Percentiles rank a stretch among this genome's conserved stretches.
phyloP scores from a whole-genome alignment of 2,888 invertebrate genomes.

The Flexamia atlantica region DNA sequence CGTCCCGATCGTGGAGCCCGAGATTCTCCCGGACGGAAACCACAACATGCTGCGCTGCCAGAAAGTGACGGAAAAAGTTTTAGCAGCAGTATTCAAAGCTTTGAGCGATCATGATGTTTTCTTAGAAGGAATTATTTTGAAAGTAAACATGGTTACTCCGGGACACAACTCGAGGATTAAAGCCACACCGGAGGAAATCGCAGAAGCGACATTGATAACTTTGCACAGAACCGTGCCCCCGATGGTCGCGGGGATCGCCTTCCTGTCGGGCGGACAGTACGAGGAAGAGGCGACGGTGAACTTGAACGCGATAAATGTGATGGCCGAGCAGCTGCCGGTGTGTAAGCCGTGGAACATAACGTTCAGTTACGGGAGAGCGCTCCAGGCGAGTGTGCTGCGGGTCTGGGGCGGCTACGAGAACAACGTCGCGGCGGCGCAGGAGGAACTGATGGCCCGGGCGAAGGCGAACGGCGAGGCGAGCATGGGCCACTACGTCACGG shows the following conservation, averaged over 20 bases:
- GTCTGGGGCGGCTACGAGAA: slow-evolving; percentile 78
- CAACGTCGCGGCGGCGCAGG: slow-evolving; percentile 76
- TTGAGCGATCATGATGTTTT: slow-evolving; percentile 81
- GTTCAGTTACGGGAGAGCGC: slow-evolving; percentile 81
- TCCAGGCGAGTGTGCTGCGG: slow-evolving; percentile 77
- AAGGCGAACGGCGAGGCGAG: slow-evolving; percentile 72
- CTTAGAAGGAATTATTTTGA: slow-evolving; percentile 81
- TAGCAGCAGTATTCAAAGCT: slow-evolving; percentile 80
- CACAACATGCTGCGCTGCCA: slow-evolving; percentile 79
- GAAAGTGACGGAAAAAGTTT: slow-evolving; percentile 77
- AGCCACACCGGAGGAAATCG: slow-evolving; percentile 77
- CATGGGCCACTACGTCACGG: slow-evolving; percentile 65
- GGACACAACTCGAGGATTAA: slow-evolving; percentile 77
- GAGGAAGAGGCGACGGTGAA: slow-evolving; percentile 98
- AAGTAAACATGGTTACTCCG: slow-evolving; percentile 83
- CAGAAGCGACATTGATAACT: slow-evolving; percentile 79
- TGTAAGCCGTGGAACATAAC: slow-evolving; percentile 86
- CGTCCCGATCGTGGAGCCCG: slow-evolving; percentile 85
- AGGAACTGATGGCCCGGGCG: slow-evolving; percentile 77
- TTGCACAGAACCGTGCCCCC: slow-evolving; percentile 76
- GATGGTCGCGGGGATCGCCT: slow-evolving; percentile 87
- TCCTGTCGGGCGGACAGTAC: slow-evolving; percentile 99
- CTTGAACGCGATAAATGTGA: slow-evolving; percentile 97
- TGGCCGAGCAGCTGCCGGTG: slow-evolving; percentile 78
- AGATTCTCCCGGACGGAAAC: slow-evolving; percentile 78